Conservation (phyloP, 2,888 invertebrate genomes). For the Drosophila flavopinicola region DNA sequence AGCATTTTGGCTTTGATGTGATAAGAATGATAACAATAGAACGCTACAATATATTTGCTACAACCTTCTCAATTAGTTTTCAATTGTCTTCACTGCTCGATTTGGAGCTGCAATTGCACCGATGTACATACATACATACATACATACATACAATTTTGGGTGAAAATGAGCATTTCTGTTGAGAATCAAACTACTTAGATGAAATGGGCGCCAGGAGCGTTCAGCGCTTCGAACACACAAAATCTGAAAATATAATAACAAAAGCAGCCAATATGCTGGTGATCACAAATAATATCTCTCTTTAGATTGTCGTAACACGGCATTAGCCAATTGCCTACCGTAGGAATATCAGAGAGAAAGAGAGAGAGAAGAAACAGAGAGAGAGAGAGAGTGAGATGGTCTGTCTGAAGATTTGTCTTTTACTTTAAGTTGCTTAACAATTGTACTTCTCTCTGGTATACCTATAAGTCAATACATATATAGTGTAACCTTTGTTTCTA, state of each 20-base stretch:
- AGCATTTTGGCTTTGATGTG: slow-evolving; percentile 51
- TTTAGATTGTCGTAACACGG: slow-evolving; percentile 3
- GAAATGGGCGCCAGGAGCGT: not conserved
- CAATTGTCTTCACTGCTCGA: slow-evolving; percentile 29
- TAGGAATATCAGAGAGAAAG: slow-evolving; percentile 2
- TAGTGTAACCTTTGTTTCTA: slow-evolving; percentile 15
- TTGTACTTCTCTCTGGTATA: slow-evolving; percentile 21
- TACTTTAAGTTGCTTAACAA: slow-evolving; percentile 3
- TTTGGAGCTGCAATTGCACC: slow-evolving; percentile 12
- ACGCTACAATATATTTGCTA: slow-evolving; percentile 54
- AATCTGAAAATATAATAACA: not conserved
- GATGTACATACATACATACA: slow-evolving; percentile 8
- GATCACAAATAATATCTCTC: slow-evolving; percentile 1
- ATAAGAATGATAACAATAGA: slow-evolving; percentile 55
- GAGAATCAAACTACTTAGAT: not conserved
- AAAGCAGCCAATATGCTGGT: slow-evolving; percentile 2
- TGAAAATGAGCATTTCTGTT: not conserved
- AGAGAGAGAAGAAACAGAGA: not conserved
- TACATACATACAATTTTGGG: not conserved
- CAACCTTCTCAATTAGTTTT: slow-evolving; percentile 37
- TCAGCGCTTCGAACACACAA: slow-evolving; percentile 10
- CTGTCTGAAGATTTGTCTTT: slow-evolving; percentile 3
- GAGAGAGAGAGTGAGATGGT: not conserved
- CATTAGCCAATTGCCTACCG: not conserved
- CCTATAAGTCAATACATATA: slow-evolving; percentile 10